Evolutionary conservation across 2,888 invertebrate species (phyloP).

Genomic region (Galerucella nymphaeae): DNA sequence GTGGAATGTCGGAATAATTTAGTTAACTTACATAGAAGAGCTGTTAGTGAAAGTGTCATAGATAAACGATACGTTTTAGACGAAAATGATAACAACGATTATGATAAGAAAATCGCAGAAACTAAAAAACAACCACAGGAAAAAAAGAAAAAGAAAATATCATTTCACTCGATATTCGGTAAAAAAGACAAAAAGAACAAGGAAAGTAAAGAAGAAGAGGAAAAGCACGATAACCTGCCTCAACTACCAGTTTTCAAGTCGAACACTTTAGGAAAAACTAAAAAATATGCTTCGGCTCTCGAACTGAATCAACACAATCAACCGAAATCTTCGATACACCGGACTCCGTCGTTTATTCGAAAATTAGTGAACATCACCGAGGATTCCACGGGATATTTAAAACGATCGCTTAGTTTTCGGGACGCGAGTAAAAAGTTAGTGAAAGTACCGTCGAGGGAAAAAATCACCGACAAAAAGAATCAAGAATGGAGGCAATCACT

Average conservation of each 20-base stretch:
- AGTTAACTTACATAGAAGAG: conserved; percentile 42
- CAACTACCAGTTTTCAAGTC: conserved; percentile 48
- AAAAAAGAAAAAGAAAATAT: conserved; percentile 54
- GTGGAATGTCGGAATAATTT: conserved; percentile 47
- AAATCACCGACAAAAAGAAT: conserved; percentile 59
- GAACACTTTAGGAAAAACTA: conserved; percentile 48
- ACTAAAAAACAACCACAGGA: conserved; percentile 45
- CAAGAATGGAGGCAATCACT: conserved; percentile 68
- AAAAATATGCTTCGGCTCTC: conserved; percentile 54
- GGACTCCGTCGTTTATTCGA: conserved; percentile 59
- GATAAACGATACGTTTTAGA: conserved; percentile 35
- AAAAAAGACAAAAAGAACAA: conserved; percentile 52
- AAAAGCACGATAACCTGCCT: conserved; percentile 53
- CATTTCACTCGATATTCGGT: conserved; percentile 54
- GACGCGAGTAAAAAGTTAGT: conserved; percentile 57
- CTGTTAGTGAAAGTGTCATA: conserved; percentile 32
- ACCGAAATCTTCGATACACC: conserved; percentile 42
- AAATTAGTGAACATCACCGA: conserved; percentile 57
- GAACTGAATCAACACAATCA: conserved; percentile 50
- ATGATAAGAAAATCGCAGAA: conserved; percentile 26
- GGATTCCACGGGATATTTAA: conserved; percentile 57
- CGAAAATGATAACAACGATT: conserved; percentile 50
- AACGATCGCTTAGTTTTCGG: conserved; percentile 61
- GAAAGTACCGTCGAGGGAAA: conserved; percentile 53
- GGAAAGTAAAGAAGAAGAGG: conserved; percentile 53